Conservation (phyloP, 2,113 vertebrate genomes). For the Otolemur garnettii region DNA sequence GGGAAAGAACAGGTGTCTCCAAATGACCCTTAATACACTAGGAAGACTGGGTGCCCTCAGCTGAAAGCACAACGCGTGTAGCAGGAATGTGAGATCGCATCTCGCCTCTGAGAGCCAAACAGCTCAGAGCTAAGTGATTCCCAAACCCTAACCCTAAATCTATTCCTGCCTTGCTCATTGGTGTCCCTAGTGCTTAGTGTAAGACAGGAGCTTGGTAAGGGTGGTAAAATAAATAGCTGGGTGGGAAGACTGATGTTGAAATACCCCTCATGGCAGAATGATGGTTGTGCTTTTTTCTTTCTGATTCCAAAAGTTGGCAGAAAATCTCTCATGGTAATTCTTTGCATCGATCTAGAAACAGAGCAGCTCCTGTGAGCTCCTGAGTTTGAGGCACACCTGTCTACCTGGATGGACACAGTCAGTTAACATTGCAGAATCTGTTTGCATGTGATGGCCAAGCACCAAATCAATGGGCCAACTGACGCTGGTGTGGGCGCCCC, state of each 20-base stretch:
- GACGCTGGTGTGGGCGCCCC: fast-evolving
- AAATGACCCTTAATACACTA: fast-evolving
- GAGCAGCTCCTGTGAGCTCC: background rate
- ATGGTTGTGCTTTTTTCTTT: background rate
- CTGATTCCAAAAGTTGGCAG: background rate
- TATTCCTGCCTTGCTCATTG: background rate
- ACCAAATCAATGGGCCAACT: no score
- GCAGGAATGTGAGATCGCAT: background rate
- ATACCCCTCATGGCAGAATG: background rate
- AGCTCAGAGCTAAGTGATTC: background rate
- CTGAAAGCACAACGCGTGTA: fast-evolving
- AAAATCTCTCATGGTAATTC: background rate
- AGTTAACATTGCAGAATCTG: background rate
- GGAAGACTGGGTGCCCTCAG: no score
- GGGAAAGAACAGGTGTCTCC: no score
- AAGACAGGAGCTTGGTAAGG: no score
- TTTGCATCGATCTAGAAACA: fast-evolving
- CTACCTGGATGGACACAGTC: background rate
- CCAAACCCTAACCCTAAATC: background rate
- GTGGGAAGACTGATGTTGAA: background rate
- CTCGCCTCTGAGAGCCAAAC: background rate
- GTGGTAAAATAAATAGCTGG: background rate
- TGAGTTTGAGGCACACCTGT: background rate
- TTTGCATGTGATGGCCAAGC: background rate
- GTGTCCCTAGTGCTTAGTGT: background rate